phyloP scores from a whole-genome alignment of 92 coral and sea anemone genomes.

The Parazoanthus darwini region DNA sequence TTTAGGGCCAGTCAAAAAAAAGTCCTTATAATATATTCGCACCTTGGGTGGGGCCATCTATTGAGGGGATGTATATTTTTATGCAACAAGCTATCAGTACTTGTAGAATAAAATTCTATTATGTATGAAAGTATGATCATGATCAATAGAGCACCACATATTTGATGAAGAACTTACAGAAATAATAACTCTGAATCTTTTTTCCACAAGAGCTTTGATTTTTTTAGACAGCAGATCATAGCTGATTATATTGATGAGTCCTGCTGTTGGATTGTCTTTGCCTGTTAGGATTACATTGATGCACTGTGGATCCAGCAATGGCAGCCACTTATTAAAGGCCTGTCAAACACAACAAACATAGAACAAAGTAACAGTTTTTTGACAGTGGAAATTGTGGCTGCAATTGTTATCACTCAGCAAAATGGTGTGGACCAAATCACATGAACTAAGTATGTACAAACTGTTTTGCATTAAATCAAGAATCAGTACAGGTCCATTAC shows the following conservation, averaged over 20 bases:
- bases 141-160: too few species aligned
- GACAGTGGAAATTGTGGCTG: not conserved
- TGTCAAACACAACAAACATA: slow-evolving; percentile 27
- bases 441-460: too few species aligned
- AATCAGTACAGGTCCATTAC: too few species aligned
- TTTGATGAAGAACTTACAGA: slow-evolving; percentile 61
- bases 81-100: not conserved
- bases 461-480: too few species aligned
- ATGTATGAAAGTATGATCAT: too few species aligned
- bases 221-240: slow-evolving; percentile 86
- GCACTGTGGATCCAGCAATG: slow-evolving; percentile 72
- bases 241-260: slow-evolving; percentile 88
- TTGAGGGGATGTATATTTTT: not conserved
- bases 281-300: slow-evolving; percentile 92
- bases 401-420: not conserved
- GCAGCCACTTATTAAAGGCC: slow-evolving; percentile 92
- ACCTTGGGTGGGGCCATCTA: not conserved
- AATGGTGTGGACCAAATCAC: too few species aligned
- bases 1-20: too few species aligned
- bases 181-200: slow-evolving; percentile 83
- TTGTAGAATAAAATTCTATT: not conserved
- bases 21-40: too few species aligned
- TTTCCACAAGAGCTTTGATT: slow-evolving; percentile 55
- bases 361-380: not conserved
- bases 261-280: slow-evolving; percentile 81